Evolutionary conservation across 2,888 invertebrate species (phyloP), one percentile per base, ranked within the genome.

Genomic region (Zygothrica quintamaculata): DNA sequence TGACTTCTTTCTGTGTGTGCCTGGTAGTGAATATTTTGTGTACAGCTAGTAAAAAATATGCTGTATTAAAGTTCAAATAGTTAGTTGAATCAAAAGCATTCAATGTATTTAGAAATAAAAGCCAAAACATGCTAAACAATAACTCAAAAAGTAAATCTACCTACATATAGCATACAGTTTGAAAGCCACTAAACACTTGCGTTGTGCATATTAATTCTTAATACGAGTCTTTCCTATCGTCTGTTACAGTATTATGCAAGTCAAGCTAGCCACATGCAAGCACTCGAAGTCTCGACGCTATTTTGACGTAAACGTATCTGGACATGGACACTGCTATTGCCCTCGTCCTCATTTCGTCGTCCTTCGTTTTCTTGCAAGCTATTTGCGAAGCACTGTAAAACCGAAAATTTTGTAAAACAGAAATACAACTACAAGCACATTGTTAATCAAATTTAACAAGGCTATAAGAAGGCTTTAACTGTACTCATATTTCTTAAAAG

Each of bases 201-300:
- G 47, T 9, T 25, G 12, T 18, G 13, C 18, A 11, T 33, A 46
- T 15, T 6, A 34, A 33, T 4, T 46, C 31, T 68, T 12, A 42
- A 39, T 16, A 18, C 11, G 34, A 34, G 12, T 6, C 29, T 16
- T 46, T 55, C 13, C 33, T 34, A 44, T 69, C 44, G 25, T 22
- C 44, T 39, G 43, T 16, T 34, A 29, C 18, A 22, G 3, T 22
- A 22, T 52, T 48, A 12, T 33, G 11, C 34, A 65, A 39, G 36
- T 78, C 64, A 82, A 76, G 76, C 68, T 55, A 84, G 76, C 84
- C 84, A 74, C 86, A 80, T 80, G 86, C 82, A 82, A 74, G 84
- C 77, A 65, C 55, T 66, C 66, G 66, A 67, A 56, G 69, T 68
- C 72, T 65, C 52, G 72, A 65, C 64, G 68, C 67, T 68, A 74